phyloP scores from a whole-genome alignment of 2,888 invertebrate species.

The Limnephilus lunatus region DNA sequence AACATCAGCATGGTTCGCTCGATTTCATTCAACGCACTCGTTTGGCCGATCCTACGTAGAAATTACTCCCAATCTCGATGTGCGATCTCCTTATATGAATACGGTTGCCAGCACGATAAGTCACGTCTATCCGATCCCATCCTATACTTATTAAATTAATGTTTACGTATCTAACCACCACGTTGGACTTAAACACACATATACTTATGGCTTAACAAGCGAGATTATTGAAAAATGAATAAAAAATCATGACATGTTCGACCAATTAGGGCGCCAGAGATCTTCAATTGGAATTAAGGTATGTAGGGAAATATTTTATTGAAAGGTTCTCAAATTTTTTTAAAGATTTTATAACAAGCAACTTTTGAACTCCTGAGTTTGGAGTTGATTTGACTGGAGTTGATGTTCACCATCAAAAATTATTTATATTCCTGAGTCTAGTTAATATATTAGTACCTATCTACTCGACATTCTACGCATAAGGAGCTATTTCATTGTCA shows the following conservation, averaged over 20 bases:
- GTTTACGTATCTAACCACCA: constrained; percentile 38
- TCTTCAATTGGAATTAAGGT: constrained; percentile 24
- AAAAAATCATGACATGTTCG: constrained; percentile 35
- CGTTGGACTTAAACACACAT: constrained; percentile 35
- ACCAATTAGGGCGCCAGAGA: constrained; percentile 15
- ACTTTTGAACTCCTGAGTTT: neutral
- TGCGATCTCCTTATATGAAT: constrained; percentile 37
- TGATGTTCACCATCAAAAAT: too few relatives aligned
- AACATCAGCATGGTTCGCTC: neutral
- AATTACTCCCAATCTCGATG: constrained; percentile 27
- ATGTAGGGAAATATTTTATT: neutral
- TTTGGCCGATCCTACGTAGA: neutral
- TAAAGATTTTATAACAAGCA: neutral
- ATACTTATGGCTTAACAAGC: constrained; percentile 37
- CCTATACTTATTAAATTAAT: constrained; percentile 45
- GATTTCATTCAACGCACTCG: neutral
- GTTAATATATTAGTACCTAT: too few relatives aligned
- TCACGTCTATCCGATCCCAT: constrained; percentile 38
- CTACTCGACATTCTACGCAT: too few relatives aligned
- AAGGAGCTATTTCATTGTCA: too few relatives aligned
- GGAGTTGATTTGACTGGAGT: too few relatives aligned
- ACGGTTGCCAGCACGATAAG: constrained; percentile 26
- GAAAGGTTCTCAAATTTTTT: neutral
- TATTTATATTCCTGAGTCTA: too few relatives aligned
- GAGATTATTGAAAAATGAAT: constrained; percentile 30